These are phyloP conservation scores for Stomorhina lunata DNA, from an alignment of 2,888 invertebrate species.

Conservation along the genomic window DNA sequence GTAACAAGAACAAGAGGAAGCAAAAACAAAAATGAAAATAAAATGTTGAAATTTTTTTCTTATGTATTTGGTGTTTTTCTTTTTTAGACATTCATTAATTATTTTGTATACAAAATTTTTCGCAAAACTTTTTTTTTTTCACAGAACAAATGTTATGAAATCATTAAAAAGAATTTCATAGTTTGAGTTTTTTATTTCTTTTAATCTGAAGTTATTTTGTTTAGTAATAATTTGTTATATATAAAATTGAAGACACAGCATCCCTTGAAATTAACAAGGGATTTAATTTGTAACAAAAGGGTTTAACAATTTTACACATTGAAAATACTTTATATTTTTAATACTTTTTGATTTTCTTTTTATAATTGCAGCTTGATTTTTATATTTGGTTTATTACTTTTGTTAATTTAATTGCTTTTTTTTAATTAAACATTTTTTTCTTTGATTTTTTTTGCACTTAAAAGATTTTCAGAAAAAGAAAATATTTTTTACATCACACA, in stretches of 20 bases:
- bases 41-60: conserved; percentile 20
- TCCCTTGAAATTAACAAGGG: too few species aligned
- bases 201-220: too few species aligned
- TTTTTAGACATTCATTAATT: conserved; percentile 23
- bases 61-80: conserved; percentile 24
- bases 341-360: background rate
- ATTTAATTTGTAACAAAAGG: too few species aligned
- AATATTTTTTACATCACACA: conserved; percentile 56
- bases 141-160: conserved; percentile 49
- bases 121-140: background rate
- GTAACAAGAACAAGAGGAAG: background rate
- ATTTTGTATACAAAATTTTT: background rate
- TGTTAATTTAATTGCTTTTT: background rate
- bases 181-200: too few species aligned
- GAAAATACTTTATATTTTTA: background rate
- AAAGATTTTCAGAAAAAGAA: background rate
- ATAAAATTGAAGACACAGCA: too few species aligned
- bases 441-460: background rate
- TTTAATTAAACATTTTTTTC: conserved; percentile 10
- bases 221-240: too few species aligned
- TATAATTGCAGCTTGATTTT: background rate
- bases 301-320: too few species aligned
- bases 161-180: too few species aligned
- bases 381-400: background rate
- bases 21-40: background rate